A percentile compares a stretch with the other conserved stretches of the same genome.
These are phyloP conservation scores for Axea sp. DNA, from an alignment of 2,888 invertebrate species.

Conservation along the genomic window DNA sequence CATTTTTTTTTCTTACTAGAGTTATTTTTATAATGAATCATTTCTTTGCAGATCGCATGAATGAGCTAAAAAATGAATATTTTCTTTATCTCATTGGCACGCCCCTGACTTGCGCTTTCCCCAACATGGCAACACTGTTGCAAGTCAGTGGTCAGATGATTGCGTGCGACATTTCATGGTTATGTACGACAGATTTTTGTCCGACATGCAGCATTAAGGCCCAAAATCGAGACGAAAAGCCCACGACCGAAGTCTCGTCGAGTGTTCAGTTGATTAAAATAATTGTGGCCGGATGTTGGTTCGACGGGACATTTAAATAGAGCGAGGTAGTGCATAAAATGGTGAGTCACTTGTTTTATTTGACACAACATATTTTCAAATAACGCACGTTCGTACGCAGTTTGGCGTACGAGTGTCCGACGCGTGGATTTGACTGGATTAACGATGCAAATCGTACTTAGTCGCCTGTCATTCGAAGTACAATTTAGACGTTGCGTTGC, in stretches of 20 bases:
- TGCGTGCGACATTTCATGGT: conserved; percentile 34
- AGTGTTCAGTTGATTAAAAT: conserved; percentile 1
- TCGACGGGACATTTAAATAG: conserved; percentile 15
- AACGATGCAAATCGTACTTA: conserved; percentile 36
- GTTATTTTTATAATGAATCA: too few relatives aligned
- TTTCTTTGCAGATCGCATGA: too few relatives aligned
- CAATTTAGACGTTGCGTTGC: conserved; percentile 45
- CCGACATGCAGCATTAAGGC: conserved; percentile 32
- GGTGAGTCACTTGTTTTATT: conserved; percentile 49
- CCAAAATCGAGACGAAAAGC: not conserved
- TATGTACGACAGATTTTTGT: conserved; percentile 42
- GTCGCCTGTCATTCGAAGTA: conserved; percentile 35
- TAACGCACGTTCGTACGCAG: conserved; percentile 9
- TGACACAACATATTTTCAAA: conserved; percentile 45
- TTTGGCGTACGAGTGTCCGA: conserved; percentile 22
- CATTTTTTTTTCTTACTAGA: too few relatives aligned
- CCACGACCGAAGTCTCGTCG: not conserved
- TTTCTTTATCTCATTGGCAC: too few relatives aligned
- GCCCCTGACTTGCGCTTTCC: too few relatives aligned
- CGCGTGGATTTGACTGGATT: conserved; percentile 43
- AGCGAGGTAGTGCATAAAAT: conserved; percentile 53
- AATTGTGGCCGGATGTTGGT: conserved; percentile 37
- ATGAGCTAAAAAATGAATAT: too few relatives aligned
- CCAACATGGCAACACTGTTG: conserved; percentile 25
- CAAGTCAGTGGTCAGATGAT: conserved; percentile 48